Percentiles rank a stretch among this genome's conserved stretches.
Evolutionary conservation across 2,888 invertebrate species (phyloP).

Genomic region (Taphrorychus bicolor): DNA sequence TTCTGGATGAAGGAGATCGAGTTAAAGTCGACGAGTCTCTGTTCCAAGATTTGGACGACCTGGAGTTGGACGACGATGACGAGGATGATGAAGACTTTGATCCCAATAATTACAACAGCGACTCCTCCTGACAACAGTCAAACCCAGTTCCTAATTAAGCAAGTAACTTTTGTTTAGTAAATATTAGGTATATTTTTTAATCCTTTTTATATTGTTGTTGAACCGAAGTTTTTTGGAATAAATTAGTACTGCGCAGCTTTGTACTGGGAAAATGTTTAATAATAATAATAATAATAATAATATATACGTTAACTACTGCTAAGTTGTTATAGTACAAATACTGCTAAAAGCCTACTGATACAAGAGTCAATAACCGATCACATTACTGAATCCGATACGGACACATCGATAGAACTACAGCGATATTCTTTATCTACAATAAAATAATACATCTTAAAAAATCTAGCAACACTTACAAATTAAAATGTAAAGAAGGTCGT

Average conservation of each 20-base stretch:
- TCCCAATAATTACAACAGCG: slow-evolving; percentile 54
- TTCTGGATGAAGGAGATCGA: slow-evolving; percentile 85
- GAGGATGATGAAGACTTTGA: slow-evolving; percentile 73
- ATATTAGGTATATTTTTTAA: background rate
- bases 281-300: slow-evolving; percentile 26
- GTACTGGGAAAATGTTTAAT: slow-evolving; percentile 31
- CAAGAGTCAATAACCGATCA: slow-evolving; percentile 54
- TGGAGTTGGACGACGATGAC: slow-evolving; percentile 76
- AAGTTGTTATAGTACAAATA: slow-evolving; percentile 44
- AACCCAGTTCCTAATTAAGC: background rate
- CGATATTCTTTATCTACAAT: slow-evolving; percentile 45
- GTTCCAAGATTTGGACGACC: slow-evolving; percentile 88
- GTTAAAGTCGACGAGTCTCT: slow-evolving; percentile 94
- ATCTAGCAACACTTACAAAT: slow-evolving; percentile 7
- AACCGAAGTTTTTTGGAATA: background rate
- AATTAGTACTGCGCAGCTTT: background rate
- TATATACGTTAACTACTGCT: background rate
- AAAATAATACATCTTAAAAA: slow-evolving; percentile 43
- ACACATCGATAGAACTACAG: slow-evolving; percentile 50
- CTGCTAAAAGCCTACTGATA: slow-evolving; percentile 46
- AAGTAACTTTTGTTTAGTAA: background rate
- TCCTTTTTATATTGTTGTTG: background rate
- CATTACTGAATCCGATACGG: slow-evolving; percentile 53
- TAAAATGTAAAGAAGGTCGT: background rate
- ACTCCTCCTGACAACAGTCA: slow-evolving; percentile 42